phyloP scores from a whole-genome alignment of 2,797 vertebrate genomes.

The Leptoclinus maculatus region DNA sequence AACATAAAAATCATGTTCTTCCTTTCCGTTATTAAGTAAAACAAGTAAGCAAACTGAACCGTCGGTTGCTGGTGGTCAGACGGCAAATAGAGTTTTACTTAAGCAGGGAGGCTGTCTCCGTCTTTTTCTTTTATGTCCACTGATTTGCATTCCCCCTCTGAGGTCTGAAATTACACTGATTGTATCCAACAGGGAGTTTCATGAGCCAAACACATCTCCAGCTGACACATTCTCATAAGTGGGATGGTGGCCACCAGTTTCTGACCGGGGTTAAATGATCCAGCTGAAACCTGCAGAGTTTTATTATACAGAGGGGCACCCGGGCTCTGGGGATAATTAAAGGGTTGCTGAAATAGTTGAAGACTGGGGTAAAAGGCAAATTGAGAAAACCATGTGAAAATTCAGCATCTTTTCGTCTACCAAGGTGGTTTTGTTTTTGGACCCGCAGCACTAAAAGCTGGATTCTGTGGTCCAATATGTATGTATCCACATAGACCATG shows the following conservation, averaged over 20 bases:
- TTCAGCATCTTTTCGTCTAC: not conserved
- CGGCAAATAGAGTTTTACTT: constrained; percentile 34
- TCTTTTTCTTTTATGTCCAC: constrained; percentile 28
- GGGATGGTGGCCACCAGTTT: not conserved
- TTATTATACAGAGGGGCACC: not conserved
- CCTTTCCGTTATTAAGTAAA: not conserved
- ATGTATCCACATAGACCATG: no score
- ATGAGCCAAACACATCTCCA: constrained; percentile 46
- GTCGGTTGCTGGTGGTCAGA: constrained; percentile 7
- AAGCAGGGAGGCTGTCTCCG: not conserved
- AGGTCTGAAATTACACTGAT: constrained; percentile 49
- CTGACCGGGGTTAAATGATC: constrained; percentile 12
- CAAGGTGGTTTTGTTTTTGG: not conserved
- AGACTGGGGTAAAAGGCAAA: not conserved
- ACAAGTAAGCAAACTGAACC: constrained; percentile 4
- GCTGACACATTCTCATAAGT: constrained; percentile 33
- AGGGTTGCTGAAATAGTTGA: not conserved
- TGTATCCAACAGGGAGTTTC: constrained; percentile 41
- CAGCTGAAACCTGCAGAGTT: constrained; percentile 3
- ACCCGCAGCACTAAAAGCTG: not conserved
- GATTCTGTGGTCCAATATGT: no score
- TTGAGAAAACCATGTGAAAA: not conserved
- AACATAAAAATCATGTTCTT: not conserved
- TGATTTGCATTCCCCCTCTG: constrained; percentile 40
- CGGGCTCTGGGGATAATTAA: not conserved